Base-by-base conservation (phyloP, 92 coral and sea anemone species). In the Porites divaricata region DNA sequence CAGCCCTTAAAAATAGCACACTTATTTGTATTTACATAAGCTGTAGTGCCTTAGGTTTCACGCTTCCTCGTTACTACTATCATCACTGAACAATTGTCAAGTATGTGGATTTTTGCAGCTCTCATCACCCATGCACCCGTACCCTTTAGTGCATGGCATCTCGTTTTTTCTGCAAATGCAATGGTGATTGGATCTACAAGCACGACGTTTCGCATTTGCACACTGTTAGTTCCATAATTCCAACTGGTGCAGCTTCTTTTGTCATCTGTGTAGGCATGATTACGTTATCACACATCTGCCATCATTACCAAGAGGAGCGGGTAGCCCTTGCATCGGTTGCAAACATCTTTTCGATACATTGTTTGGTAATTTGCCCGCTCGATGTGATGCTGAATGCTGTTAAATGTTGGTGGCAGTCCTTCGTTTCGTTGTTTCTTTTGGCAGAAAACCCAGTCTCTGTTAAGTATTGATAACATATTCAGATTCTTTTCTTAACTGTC, bases 121-220 rank as follows among this genome's bases (percentile, higher is more conserved):
- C 20, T 89, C 92, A 24, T 85, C 86, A 16, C 77, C 85, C 89
- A 89, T 85, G 54, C 92, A 89, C 1, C 81, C 80, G 59, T 86
- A 89, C 5, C 82, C 85, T 41, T 89, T 89, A 16, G 89, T 89
- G 63, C 92, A 89, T 35, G 92, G 28, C 86, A 89, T 84, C 76
- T 80, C 72, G 54, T 77, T 62, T n/a, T 10, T 61, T 58, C 72
- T 54, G 81, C 92, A 89, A 17, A 72, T 56, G 78, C 89, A 78
- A 24, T 9, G 74, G 20, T n/a, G 17, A 45, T 20, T 79, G 15
- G 62, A 74, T 70, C 62, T 86, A 81, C 93, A 90, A 14, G 74
- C n/a, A 77, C 13, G 85, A 80, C 85, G 63, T 86, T 4, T 75
- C 76, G 61, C 90, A 86, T 51, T 81, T 85, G 72, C 90, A 90